phyloP scores from a whole-genome alignment of 2,113 vertebrate genomes.

The Albula goreensis region DNA sequence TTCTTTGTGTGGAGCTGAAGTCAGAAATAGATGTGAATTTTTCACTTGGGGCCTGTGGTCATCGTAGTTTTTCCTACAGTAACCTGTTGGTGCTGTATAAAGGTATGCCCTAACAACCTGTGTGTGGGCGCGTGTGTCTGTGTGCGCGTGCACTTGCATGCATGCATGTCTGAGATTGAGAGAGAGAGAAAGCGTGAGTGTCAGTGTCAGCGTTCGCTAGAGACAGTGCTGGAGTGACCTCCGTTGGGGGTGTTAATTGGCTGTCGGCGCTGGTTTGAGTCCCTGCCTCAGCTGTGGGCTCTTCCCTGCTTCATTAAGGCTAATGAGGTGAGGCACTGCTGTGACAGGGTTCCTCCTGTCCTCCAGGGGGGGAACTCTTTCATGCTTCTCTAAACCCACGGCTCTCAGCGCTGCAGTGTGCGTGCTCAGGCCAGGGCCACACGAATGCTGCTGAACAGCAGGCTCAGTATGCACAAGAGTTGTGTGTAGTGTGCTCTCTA shows the following conservation, averaged over 20 bases:
- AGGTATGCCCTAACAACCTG: too few species aligned
- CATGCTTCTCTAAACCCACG: neutral
- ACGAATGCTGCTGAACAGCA: neutral
- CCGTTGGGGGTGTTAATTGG: neutral
- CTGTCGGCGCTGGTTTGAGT: neutral
- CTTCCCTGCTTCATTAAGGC: neutral
- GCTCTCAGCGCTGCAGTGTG: too few species aligned
- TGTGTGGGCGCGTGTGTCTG: neutral
- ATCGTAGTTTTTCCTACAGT: too few species aligned
- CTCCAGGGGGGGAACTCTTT: neutral
- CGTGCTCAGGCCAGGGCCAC: neutral
- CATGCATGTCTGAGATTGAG: neutral
- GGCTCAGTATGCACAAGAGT: too few species aligned
- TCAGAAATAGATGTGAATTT: too few species aligned
- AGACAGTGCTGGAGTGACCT: neutral
- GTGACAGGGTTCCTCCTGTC: neutral
- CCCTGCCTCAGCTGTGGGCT: neutral
- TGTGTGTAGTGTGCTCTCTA: too few species aligned
- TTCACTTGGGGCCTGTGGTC: too few species aligned
- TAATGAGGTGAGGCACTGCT: neutral
- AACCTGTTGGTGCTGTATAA: too few species aligned
- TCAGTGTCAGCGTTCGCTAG: neutral
- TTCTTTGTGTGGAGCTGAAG: too few species aligned
- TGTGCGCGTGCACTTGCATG: slow-evolving; percentile 26
- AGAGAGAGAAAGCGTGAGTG: neutral